Conservation (phyloP, 1,140 invertebrate species). For the Maniola jurtina region DNA sequence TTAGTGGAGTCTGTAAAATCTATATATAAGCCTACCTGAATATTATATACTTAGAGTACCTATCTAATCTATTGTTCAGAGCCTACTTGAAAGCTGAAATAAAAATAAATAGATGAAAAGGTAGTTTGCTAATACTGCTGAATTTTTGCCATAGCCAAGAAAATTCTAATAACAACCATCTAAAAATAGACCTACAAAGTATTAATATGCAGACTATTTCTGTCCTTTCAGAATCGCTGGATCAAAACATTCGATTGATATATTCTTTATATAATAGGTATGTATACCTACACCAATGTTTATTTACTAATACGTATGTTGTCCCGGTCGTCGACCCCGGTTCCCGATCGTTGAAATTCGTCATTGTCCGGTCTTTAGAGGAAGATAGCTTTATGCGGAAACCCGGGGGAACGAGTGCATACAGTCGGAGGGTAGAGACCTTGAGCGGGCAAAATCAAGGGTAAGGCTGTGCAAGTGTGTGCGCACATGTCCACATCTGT, state of each 20-base stretch:
- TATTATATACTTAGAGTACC: no score
- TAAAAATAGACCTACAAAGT: slow-evolving; percentile 3
- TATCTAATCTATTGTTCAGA: no score
- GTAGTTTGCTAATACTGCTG: no score
- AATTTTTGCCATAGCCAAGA: neutral
- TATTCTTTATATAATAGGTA: slow-evolving; percentile 57
- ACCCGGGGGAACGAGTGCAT: slow-evolving; percentile 49
- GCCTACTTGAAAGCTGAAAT: no score
- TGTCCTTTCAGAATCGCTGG: slow-evolving; percentile 15
- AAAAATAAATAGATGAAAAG: no score
- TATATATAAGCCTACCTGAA: no score
- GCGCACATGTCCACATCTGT: slow-evolving; percentile 47
- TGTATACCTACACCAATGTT: slow-evolving; percentile 58
- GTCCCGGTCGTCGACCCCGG: slow-evolving; percentile 62
- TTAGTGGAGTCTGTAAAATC: no score
- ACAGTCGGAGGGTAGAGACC: slow-evolving; percentile 70
- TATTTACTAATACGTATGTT: slow-evolving; percentile 76
- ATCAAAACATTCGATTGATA: slow-evolving; percentile 46
- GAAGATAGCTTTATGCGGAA: slow-evolving; percentile 57
- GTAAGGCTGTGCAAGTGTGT: slow-evolving; percentile 62
- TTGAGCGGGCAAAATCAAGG: slow-evolving; percentile 78
- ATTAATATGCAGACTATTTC: neutral
- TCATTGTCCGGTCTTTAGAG: slow-evolving; percentile 65
- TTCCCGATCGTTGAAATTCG: slow-evolving; percentile 67
- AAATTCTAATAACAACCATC: neutral